Conservation (phyloP, 2,113 vertebrate genomes). For the Macaca mulatta region DNA sequence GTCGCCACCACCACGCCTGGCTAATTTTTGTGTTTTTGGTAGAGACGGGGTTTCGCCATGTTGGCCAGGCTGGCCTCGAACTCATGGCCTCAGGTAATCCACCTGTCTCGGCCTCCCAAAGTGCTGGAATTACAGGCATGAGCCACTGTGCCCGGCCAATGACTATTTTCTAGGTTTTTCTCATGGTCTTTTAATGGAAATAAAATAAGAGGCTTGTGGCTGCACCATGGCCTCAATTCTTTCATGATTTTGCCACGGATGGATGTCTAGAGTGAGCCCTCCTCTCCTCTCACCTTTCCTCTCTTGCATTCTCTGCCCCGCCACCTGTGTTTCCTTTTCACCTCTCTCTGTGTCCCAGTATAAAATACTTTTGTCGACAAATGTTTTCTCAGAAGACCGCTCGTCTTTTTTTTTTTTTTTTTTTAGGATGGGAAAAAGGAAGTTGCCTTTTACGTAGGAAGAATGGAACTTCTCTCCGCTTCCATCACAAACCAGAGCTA, state of each 20-base stretch:
- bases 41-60: too few relatives aligned
- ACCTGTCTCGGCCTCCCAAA: too few relatives aligned
- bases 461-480: not conserved
- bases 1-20: accelerated
- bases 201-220: not conserved
- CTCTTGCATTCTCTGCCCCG: not conserved
- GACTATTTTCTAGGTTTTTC: too few relatives aligned
- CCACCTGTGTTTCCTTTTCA: not conserved
- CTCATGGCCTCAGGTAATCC: too few relatives aligned
- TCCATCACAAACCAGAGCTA: not conserved
- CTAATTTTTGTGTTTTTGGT: too few relatives aligned
- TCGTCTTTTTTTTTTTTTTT: not conserved
- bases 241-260: not conserved
- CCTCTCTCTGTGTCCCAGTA: not conserved
- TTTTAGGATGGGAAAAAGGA: not conserved
- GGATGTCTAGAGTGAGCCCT: not conserved
- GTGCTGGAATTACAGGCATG: too few relatives aligned
- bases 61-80: too few relatives aligned
- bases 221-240: not conserved
- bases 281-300: not conserved
- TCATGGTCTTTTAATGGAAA: not conserved
- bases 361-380: not conserved
- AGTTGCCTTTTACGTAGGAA: not conserved
- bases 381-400: not conserved
- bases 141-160: too few relatives aligned